phyloP scores from a whole-genome alignment of 2,888 invertebrate species.

The Clusia tigrina region DNA sequence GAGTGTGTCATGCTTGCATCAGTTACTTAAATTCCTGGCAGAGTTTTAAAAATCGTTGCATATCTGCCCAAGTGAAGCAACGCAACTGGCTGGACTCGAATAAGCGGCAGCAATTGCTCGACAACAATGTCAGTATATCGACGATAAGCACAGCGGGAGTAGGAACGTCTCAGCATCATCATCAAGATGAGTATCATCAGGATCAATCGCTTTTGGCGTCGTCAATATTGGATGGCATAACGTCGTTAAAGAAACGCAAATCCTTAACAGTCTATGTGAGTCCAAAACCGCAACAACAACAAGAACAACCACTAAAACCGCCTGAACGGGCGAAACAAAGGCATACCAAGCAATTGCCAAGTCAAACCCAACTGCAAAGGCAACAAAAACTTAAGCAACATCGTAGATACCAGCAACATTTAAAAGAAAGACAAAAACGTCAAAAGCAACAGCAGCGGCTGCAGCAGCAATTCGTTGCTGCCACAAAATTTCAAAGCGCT shows the following conservation, averaged over 20 bases:
- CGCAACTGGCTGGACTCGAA: conserved; percentile 58
- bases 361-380: conserved; percentile 32
- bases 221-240: conserved; percentile 60
- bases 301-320: conserved; percentile 31
- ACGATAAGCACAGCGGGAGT: conserved; percentile 28
- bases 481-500: conserved; percentile 49
- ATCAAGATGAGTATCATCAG: neutral
- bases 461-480: conserved; percentile 6
- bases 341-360: conserved; percentile 33
- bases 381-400: conserved; percentile 23
- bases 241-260: conserved; percentile 61
- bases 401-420: neutral
- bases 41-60: conserved; percentile 65
- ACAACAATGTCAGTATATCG: conserved; percentile 41
- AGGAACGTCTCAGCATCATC: conserved; percentile 33
- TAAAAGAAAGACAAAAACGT: conserved; percentile 3
- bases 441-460: conserved; percentile 11
- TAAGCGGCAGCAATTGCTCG: conserved; percentile 41
- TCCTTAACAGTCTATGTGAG: conserved; percentile 63
- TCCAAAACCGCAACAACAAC: conserved; percentile 45
- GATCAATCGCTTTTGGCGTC: conserved; percentile 34
- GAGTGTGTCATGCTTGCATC: conserved; percentile 64
- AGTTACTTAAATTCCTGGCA: conserved; percentile 65
- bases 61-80: conserved; percentile 62
- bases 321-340: conserved; percentile 1